These are phyloP conservation scores for Artemia franciscana DNA, from an alignment of 1,140 invertebrate genomes.

Conservation along the genomic window DNA sequence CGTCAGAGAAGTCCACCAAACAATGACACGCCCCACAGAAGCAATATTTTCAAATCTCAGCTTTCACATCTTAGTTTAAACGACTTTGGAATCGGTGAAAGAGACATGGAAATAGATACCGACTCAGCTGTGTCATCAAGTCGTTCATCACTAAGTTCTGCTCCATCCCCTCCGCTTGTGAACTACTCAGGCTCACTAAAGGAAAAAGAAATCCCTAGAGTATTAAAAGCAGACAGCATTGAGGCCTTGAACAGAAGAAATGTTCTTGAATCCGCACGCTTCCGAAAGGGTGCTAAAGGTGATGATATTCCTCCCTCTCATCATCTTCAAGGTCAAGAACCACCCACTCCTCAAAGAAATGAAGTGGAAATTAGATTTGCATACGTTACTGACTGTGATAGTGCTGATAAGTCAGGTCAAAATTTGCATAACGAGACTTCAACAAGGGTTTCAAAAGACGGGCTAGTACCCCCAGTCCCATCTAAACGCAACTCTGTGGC, in stretches of 20 bases:
- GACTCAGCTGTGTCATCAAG: conserved; percentile 61
- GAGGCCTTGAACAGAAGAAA: conserved; percentile 63
- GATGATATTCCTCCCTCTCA: background rate
- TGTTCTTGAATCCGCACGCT: conserved; percentile 60
- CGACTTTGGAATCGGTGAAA: conserved; percentile 3
- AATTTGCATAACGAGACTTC: too few relatives aligned
- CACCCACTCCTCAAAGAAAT: background rate
- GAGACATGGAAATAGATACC: conserved; percentile 7
- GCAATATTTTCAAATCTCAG: background rate
- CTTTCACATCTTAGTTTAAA: background rate
- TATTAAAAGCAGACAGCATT: conserved; percentile 48
- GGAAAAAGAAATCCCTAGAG: conserved; percentile 17
- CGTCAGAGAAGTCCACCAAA: background rate
- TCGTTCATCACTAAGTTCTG: conserved; percentile 26
- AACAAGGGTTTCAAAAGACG: background rate
- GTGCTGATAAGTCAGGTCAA: conserved; percentile 4
- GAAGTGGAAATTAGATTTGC: conserved; percentile 11
- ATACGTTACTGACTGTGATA: conserved; percentile 15
- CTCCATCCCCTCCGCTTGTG: conserved; percentile 23
- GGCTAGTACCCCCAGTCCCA: conserved; percentile 7
- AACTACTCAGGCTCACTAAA: conserved; percentile 21
- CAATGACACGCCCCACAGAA: background rate
- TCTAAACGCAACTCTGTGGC: conserved; percentile 12
- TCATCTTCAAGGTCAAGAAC: background rate
- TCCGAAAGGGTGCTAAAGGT: conserved; percentile 34